Evolutionary conservation across 2,113 vertebrate species (phyloP).

Genomic region (Myxocyprinus asiaticus): DNA sequence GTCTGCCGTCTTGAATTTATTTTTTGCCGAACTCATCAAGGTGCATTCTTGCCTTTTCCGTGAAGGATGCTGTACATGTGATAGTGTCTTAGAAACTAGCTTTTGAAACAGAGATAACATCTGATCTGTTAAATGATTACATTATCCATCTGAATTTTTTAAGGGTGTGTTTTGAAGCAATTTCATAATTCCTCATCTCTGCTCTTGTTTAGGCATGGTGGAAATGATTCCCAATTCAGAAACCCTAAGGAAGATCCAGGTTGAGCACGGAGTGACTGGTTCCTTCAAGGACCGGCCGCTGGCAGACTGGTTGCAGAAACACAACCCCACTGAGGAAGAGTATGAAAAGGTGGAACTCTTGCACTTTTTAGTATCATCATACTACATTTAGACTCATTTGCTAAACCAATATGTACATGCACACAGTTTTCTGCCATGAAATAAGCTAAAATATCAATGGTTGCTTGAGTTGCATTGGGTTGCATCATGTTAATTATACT

Average conservation of each 20-base stretch:
- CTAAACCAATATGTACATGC: not conserved
- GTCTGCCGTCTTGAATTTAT: too few relatives aligned
- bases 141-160: too few relatives aligned
- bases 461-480: constrained; percentile 7
- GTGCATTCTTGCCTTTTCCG: too few relatives aligned
- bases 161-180: too few relatives aligned
- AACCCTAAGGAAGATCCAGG: constrained; percentile 96
- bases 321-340: constrained; percentile 90
- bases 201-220: constrained; percentile 84
- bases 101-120: too few relatives aligned
- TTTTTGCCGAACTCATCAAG: too few relatives aligned
- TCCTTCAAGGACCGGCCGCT: constrained; percentile 94
- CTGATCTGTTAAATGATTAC: too few relatives aligned
- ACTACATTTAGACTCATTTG: not conserved
- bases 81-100: too few relatives aligned
- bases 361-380: not conserved
- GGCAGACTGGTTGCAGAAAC: constrained; percentile 94
- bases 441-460: not conserved
- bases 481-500: constrained; percentile 14
- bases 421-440: not conserved
- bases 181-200: not conserved
- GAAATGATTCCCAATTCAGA: constrained; percentile 97
- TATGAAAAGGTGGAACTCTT: constrained; percentile 86
- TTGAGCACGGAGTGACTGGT: constrained; percentile 93
- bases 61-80: too few relatives aligned